Evolutionary conservation across 2,888 invertebrate genomes (phyloP).

Genomic region (Drosophila differens): DNA sequence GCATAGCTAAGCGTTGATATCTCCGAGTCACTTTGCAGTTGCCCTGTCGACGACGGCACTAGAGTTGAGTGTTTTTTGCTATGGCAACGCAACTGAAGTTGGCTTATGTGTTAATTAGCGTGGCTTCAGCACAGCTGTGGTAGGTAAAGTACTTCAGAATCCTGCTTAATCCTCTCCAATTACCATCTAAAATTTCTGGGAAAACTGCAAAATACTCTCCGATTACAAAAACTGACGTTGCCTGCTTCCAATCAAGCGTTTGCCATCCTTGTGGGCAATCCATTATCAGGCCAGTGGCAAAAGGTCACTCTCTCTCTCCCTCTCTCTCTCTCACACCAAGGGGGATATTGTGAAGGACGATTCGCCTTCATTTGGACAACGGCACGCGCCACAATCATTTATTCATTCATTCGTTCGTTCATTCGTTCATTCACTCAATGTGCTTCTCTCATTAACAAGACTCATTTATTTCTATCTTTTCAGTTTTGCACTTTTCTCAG

Average conservation of each 20-base stretch:
- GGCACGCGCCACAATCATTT: constrained; percentile 32
- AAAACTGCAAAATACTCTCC: constrained; percentile 11
- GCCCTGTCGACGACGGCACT: neutral
- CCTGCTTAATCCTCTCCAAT: constrained; percentile 54
- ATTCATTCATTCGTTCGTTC: constrained; percentile 1
- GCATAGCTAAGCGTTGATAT: neutral
- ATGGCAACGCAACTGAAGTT: constrained; percentile 29
- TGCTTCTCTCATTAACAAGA: constrained; percentile 47
- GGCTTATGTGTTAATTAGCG: constrained; percentile 38
- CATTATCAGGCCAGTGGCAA: constrained; percentile 4
- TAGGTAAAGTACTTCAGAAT: constrained; percentile 7
- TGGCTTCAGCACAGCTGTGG: constrained; percentile 11
- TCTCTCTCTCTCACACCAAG: neutral
- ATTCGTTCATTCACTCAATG: constrained; percentile 41
- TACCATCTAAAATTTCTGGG: constrained; percentile 43
- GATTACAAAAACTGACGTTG: constrained; percentile 11
- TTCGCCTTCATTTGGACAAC: constrained; percentile 4
- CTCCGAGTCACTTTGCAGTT: neutral
- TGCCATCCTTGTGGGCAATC: neutral
- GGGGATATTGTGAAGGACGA: neutral
- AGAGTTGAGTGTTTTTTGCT: constrained; percentile 17
- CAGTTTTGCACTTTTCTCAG: constrained; percentile 26
- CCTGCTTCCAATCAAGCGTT: neutral
- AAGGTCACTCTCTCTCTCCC: neutral
- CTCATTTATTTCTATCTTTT: constrained; percentile 8